Evolutionary conservation across 1,140 invertebrate species (phyloP).

Genomic region (Drosophila erecta): DNA sequence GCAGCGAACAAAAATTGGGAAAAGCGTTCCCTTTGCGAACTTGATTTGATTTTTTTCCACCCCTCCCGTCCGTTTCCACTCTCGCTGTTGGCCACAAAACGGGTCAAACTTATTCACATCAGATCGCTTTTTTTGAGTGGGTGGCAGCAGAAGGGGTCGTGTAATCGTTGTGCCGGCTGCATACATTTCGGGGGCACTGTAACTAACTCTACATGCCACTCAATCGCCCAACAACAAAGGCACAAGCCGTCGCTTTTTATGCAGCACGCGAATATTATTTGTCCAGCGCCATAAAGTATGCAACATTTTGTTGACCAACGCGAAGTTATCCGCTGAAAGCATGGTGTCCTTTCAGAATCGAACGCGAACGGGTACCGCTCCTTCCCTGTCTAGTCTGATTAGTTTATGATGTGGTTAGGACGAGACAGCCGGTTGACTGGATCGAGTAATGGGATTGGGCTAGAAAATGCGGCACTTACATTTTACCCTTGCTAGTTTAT

Average conservation of each 20-base stretch:
- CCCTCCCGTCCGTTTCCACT: conserved; percentile 11
- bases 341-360: background rate
- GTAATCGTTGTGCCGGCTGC: conserved; percentile 40
- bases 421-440: background rate
- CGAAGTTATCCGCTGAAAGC: conserved; percentile 6
- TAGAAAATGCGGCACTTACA: conserved; percentile 1
- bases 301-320: conserved; percentile 57
- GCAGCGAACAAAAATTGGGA: conserved; percentile 10
- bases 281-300: conserved; percentile 50
- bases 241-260: conserved; percentile 32
- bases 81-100: conserved; percentile 47
- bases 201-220: conserved; percentile 57
- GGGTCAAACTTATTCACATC: conserved; percentile 60
- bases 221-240: conserved; percentile 45
- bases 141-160: conserved; percentile 1
- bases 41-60: conserved; percentile 43
- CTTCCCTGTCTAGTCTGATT: conserved; percentile 36
- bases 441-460: background rate
- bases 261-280: conserved; percentile 60
- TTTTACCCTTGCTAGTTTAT: background rate
- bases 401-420: conserved; percentile 35
- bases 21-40: conserved; percentile 10
- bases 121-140: conserved; percentile 9
- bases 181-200: conserved; percentile 43
- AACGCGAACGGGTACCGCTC: background rate